Conservation (phyloP, 1,140 invertebrate species). For the Watersipora subatra region DNA sequence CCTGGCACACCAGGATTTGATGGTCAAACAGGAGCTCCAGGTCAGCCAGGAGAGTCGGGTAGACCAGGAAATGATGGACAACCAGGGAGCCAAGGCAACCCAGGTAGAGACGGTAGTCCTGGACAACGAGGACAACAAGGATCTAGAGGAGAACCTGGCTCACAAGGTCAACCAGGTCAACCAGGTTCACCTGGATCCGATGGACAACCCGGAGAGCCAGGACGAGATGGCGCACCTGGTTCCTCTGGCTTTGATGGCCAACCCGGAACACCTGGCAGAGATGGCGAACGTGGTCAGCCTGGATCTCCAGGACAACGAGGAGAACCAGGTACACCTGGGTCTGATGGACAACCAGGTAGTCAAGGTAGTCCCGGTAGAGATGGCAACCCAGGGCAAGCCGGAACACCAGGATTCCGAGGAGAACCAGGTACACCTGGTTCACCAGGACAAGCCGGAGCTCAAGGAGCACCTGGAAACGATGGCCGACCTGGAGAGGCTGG, state of each 20-base stretch:
- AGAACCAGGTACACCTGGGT: conserved; percentile 4
- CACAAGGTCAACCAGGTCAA: conserved; percentile 6
- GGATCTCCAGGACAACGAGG: conserved; percentile 3
- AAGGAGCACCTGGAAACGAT: too few relatives aligned
- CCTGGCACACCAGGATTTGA: neutral
- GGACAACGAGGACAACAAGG: neutral
- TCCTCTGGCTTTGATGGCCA: conserved; percentile 14
- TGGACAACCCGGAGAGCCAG: conserved; percentile 10
- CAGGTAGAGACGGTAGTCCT: neutral
- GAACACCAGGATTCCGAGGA: too few relatives aligned
- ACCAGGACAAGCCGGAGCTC: too few relatives aligned
- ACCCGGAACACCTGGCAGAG: neutral
- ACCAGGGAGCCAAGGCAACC: neutral
- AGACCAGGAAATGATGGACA: neutral
- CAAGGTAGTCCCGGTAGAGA: neutral
- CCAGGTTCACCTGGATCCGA: neutral
- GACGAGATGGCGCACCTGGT: conserved; percentile 15
- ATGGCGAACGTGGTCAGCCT: neutral
- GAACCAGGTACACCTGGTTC: too few relatives aligned
- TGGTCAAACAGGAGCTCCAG: neutral
- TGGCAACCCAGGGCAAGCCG: neutral
- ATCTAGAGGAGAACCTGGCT: conserved; percentile 6
- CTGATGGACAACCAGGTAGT: too few relatives aligned
- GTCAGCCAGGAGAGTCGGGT: neutral
- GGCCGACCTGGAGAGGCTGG: too few relatives aligned